Evolutionary conservation across 2,888 invertebrate genomes (phyloP), one percentile per base, ranked within the genome.

Genomic region (Yponomeuta malinellus): DNA sequence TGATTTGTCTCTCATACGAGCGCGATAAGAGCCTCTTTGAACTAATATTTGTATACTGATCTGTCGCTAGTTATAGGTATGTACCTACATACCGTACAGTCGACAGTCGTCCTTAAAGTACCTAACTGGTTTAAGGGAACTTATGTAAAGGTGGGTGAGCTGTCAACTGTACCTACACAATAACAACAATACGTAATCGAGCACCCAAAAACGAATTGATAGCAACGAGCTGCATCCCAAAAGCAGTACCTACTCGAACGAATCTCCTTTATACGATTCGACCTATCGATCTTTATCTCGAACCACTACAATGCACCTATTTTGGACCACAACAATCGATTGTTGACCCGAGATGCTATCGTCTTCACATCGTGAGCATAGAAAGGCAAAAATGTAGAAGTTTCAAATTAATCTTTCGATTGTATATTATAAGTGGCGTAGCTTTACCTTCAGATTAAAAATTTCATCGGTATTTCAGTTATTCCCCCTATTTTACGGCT

Each of bases 321-420:
- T 72, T 71, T 73, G 74, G 77, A 82, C 86, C 85, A 85, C 86
- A 83, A 83, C 83, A 84, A 80, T 79, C 80, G 82, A 83, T 84
- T 86, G 84, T 86, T 86, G 86, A 84, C 83, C 83, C 79, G 78
- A 85, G 86, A 87, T 86, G 81, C 79, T 88, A 89, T 89, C 89
- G 83, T 78, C 12, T 59, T 59, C 52, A 59, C 52, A 59, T 59
- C 52, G 52, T 59, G 12, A 15, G 3, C 5, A 59, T 15, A 59
- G 52, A 59, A 12, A 4, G 52, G 3, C 3, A 5, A 15, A 15
- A 15, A 59, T 15, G 15, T 5, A 59, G 52, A 59, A 59, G 52
- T 3, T 15, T 15, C 52, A 43, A 43, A 8, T 8, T 8, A 43
- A 43, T 43, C 43, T 43, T 8, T 43, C 9, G 9, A 43, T 8